Base-by-base conservation (phyloP, 1,140 invertebrate species). In the Grapholita molesta region DNA sequence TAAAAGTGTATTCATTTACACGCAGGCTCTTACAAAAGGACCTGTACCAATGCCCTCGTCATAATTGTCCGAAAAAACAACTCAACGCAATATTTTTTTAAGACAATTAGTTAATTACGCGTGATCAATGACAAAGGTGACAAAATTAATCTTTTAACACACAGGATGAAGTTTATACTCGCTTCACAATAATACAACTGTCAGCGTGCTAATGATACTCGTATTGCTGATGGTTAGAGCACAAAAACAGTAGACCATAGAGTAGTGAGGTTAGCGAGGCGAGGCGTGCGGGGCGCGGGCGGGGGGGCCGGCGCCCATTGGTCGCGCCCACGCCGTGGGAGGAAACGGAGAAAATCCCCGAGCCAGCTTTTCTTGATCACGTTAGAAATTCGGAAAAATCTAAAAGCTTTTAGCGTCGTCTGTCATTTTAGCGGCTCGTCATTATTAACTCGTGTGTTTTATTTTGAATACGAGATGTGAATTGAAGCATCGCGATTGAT, bases 321-420 rank as follows among this genome's bases (percentile, higher is more conserved):
- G 80, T 82, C 83, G 84, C 86, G 83, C 83, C 83, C 82, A 85
- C 78, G 55, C 65, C 75, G 77, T 80, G 76, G 79, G 80, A 84
- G 86, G 85, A 79, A 77, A 48, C 42, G 72, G 79, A 76, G 79
- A 80, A 86, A 83, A 86, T 74, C 73, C 76, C 79, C 73, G 72
- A 69, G 73, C 42, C 79, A 81, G 73, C 80, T 88, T 85, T 86
- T 82, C 78, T 75, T 75, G 53, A 55, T 66, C 69, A 74, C 70
- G 66, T 72, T 76, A 69, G 65, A 73, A 77, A 80, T 83, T 79
- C 76, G 74, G 85, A 87, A 73, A 78, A 79, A 83, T 79, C 76
- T 74, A 85, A 87, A 90, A 90, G 83, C 88, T 90, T 89, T 90
- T 88, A 88, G 78, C 81, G 74, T 83, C 77, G 83, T 77, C 70